Evolutionary conservation across 2,888 invertebrate species (phyloP).

Genomic region (Drosophila fulvimacula): DNA sequence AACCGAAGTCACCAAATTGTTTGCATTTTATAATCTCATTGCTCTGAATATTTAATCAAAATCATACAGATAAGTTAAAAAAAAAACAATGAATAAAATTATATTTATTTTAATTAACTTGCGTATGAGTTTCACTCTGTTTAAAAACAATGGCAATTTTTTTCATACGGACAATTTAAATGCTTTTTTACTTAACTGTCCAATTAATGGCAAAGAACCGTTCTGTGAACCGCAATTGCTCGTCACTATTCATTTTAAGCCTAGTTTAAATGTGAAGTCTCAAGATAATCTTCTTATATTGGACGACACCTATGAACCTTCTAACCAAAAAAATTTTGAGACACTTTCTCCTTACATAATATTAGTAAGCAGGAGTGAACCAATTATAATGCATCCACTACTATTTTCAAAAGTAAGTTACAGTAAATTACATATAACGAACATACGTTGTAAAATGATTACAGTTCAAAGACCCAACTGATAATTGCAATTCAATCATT

Average conservation of each 20-base stretch:
- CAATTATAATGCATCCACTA: constrained; percentile 47
- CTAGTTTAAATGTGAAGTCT: constrained; percentile 42
- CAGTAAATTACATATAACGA: background rate
- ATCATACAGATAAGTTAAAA: background rate
- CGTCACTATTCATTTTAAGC: constrained; percentile 49
- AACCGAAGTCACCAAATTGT: background rate
- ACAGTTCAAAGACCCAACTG: background rate
- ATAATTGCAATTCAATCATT: background rate
- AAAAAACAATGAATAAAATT: background rate
- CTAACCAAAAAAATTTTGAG: constrained; percentile 26
- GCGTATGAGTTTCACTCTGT: background rate
- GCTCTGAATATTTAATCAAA: background rate
- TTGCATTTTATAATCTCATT: background rate
- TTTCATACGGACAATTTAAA: constrained; percentile 29
- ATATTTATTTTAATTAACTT: background rate
- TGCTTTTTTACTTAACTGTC: constrained; percentile 50
- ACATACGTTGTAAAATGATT: background rate
- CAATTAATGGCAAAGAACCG: constrained; percentile 5
- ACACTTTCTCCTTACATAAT: constrained; percentile 59
- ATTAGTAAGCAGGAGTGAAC: constrained; percentile 38
- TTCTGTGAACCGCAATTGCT: constrained; percentile 56
- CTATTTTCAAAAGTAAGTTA: constrained; percentile 37
- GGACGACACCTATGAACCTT: constrained; percentile 54
- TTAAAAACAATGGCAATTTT: constrained; percentile 16
- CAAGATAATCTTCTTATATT: constrained; percentile 48